Base-by-base conservation (phyloP, 1,140 invertebrate genomes). In the Drosophila sproati region DNA sequence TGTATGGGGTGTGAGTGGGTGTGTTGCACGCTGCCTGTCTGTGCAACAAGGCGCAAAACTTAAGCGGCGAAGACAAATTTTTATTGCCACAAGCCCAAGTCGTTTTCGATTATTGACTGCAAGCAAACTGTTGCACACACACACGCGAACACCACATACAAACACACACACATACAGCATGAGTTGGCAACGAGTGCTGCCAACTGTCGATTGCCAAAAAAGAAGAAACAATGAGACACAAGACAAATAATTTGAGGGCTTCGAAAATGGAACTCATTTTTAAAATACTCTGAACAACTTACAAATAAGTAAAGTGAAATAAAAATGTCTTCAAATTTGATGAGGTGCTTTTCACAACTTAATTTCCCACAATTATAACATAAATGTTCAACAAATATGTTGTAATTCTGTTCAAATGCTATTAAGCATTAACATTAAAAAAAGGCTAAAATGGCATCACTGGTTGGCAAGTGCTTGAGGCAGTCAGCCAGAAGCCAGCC, bases 41-140 rank as follows among this genome's bases (percentile, higher is more conserved):
- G 83, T 83, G 83, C 83, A 89, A 88, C 83, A 88, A 83, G 83
- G 83, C 82, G 85, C 85, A 83, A 70, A 88, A 77, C 71, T 76
- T 76, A 76, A 76, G 73, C 73, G 68, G 73, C 56, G 75, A 74
- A 77, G 75, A 77, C 75, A 77, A 77, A 77, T 77, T 77, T 77
- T 77, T 77, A 77, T 77, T 77, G 75, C 75, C 70, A 63, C 75
- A 74, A 77, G 75, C 71, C 59, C 51, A 69, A 77, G 71, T 77
- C 71, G 75, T 74, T 77, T 77, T 74, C 75, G 75, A 77, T 77
- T 77, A 77, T 77, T 77, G 75, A 77, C 71, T 77, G 75, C 75
- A 69, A 69, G 57, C 75, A 73, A 77, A 77, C 75, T 77, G 75
- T 77, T 77, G 75, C 75, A 72, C 73, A 72, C 57, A 72, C 69